Base-by-base conservation (phyloP, 1,140 invertebrate species). In the Cotesia typhae region DNA sequence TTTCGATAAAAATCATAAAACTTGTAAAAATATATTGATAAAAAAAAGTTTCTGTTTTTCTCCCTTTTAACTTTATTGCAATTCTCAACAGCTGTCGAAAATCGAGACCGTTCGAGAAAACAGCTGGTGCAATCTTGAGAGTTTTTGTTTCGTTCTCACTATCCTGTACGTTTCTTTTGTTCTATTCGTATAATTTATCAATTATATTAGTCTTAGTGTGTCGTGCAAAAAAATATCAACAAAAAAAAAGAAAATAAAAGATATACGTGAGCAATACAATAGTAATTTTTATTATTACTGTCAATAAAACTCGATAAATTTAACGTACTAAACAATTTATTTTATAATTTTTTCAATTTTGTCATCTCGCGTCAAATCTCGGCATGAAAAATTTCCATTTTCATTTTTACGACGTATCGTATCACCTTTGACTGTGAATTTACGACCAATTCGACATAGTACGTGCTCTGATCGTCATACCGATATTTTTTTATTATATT, bases 21-120 rank as follows among this genome's bases (percentile, higher is more conserved):
- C 41, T 47, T 47, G 41, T 47, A 47, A 47, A 47, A 47, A 47
- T 47, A 47, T 47, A 47, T 47, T 47, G 41, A 47, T 47, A 63
- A 63, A 61, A 36, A 60, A 35, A 61, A 37, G 7, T 37, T 41
- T 38, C 9, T 17, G 41, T 66, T 66, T 66, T 66, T 52, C 17
- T 47, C 38, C 38, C 38, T 52, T 66, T 66, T 66, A 66, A 52
- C 64, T 66, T 66, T 66, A 66, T 66, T 66, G 64, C 38, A 66
- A 20, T 52, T 51, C 36, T 66, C 64, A 41, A 66, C 64, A 66
- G 64, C 64, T 66, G 64, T 66, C 64, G 64, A 66, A 41, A 66
- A 66, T 66, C 47, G 64, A 37, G 64, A 66, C 51, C 64, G 64
- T 51, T 51, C 38, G 38, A 66, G 64, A 66, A 41, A 63, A 12